phyloP scores from a whole-genome alignment of 2,797 vertebrate species.

The Poecile montanus region DNA sequence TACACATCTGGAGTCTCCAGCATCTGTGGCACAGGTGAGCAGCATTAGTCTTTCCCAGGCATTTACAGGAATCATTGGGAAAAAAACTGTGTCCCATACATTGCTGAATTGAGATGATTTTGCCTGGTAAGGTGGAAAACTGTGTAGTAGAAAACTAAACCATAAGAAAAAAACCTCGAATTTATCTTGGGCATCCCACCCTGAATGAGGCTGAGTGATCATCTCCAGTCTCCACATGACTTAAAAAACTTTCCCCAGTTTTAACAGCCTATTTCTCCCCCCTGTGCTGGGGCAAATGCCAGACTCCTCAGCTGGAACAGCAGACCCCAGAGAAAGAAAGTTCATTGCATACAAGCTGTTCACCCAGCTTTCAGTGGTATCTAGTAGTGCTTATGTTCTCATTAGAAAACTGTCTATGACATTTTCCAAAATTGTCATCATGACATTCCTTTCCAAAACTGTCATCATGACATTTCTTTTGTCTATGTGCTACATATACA shows the following conservation, averaged over 20 bases:
- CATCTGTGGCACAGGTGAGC: not conserved
- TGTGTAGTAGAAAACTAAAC: not conserved
- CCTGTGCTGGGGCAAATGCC: not conserved
- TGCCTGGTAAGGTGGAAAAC: not conserved
- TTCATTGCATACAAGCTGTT: not conserved
- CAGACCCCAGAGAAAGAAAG: not conserved
- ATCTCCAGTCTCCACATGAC: not conserved
- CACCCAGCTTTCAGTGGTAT: not conserved
- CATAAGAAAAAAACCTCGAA: fast-evolving
- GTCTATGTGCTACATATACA: not conserved
- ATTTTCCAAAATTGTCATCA: not conserved
- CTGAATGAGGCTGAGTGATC: too few species aligned
- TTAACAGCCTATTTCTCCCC: not conserved
- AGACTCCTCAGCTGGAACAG: not conserved
- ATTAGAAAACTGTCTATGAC: not conserved
- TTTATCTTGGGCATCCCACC: not conserved
- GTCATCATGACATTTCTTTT: fast-evolving
- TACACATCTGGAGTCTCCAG: fast-evolving
- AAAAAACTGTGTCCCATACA: fast-evolving
- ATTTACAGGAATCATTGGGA: not conserved
- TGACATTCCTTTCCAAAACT: not conserved
- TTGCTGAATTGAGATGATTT: not conserved
- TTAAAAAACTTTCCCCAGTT: not conserved
- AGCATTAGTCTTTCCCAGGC: not conserved
- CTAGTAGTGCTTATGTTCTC: not conserved